These are phyloP conservation scores for Siderastrea radians DNA, from an alignment of 92 coral and sea anemone genomes.

Conservation along the genomic window DNA sequence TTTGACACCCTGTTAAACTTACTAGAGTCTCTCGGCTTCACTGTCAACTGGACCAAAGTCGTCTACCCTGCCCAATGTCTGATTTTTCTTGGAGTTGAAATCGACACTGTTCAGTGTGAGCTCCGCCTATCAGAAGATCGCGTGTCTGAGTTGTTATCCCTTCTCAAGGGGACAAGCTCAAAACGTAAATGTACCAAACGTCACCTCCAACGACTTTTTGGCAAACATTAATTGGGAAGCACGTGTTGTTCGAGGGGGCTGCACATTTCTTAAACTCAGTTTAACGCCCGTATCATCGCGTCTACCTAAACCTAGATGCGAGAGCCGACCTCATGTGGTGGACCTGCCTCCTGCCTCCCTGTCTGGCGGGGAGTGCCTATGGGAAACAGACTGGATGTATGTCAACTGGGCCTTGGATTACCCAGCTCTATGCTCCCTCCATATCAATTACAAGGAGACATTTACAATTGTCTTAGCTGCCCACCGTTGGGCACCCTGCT, in stretches of 20 bases:
- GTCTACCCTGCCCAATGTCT: not conserved
- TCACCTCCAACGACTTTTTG: no score
- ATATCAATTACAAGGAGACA: conserved; percentile 52
- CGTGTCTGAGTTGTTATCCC: conserved; percentile 45
- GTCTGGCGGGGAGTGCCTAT: conserved; percentile 17
- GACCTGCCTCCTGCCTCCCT: no score
- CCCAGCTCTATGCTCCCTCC: conserved; percentile 37
- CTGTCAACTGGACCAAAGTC: no score
- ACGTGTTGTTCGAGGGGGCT: conserved; percentile 3
- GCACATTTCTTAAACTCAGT: conserved; percentile 20
- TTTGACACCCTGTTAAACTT: no score
- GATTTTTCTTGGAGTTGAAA: conserved; percentile 47
- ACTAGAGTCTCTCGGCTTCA: no score
- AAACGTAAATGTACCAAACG: no score
- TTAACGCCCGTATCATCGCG: conserved; percentile 13
- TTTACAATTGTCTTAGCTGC: conserved; percentile 41
- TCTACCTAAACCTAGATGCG: no score
- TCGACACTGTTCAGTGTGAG: conserved; percentile 39
- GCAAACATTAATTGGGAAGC: no score
- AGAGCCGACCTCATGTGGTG: no score
- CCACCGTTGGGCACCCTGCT: no score
- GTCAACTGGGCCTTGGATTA: conserved; percentile 45
- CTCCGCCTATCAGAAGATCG: conserved; percentile 47
- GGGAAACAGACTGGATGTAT: conserved; percentile 40
- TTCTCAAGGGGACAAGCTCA: conserved; percentile 24